Base-by-base conservation (phyloP, 2,797 vertebrate species). In the Phalanger gymnotis region DNA sequence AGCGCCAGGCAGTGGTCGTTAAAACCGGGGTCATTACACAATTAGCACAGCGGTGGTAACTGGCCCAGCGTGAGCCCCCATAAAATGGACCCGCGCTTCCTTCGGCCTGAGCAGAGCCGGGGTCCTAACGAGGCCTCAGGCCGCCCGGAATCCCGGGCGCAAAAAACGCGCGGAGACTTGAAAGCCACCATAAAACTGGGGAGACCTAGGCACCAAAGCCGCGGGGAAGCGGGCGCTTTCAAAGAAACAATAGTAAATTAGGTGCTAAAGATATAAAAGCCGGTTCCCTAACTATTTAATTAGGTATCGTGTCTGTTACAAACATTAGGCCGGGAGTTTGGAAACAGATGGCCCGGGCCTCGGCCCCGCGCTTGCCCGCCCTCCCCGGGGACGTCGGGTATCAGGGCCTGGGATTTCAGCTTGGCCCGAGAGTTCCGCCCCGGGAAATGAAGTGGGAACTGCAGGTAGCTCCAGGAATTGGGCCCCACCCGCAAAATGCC, bases 211-310 rank as follows among this genome's bases (percentile, higher is more conserved):
- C 96, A 98, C 97, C 95, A 95, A 97, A 98, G 98, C 97, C 97
- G 98, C 98, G 98, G 98, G 97, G 98, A 98, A 98, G 98, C 98
- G 97, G 98, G 98, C 97, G 97, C 98, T 98, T 98, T 98, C 98
- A 98, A 98, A 98, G 98, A 98, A 98, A 98, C 98, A 98, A 98
- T 98, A 98, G 98, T 98, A 98, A 99, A 98, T 99, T 98, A 98
- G 98, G 98, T 98, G 98, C 98, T 98, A 98, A 98, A 98, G 98
- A 98, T 98, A 98, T 98, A 98, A 98, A 98, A 98, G 97, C 98
- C 97, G 98, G 98, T 97, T 98, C 97, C 97, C 97, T 98, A 98
- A 98, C 98, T 98, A 97, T 97, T 98, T 98, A 98, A 98, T 99
- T 98, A 99, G 98, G 98, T 97, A 97, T 97, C 92, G 97, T 98